Percentiles rank a stretch among this genome's conserved stretches.
phyloP scores from a whole-genome alignment of 92 coral and sea anemone genomes.

The Galaxea fascicularis region DNA sequence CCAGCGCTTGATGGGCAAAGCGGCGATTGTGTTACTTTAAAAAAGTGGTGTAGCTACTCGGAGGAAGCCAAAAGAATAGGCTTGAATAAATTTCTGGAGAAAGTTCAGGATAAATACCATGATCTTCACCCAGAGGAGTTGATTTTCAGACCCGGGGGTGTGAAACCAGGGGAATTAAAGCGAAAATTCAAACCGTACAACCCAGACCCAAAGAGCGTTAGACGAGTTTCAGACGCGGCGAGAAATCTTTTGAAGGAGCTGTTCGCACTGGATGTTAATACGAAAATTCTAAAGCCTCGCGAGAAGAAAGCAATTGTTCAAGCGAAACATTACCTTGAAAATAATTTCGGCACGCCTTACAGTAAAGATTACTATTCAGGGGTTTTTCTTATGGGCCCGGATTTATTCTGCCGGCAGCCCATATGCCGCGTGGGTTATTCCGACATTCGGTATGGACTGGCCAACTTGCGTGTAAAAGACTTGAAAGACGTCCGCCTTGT shows the following conservation, averaged over 20 bases:
- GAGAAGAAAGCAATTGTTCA: conserved; percentile 82
- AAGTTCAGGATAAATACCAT: conserved; percentile 57
- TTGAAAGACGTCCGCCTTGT: conserved; percentile 63
- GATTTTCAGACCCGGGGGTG: conserved; percentile 45
- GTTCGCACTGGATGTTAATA: conserved; percentile 14
- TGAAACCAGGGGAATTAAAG: conserved; percentile 33
- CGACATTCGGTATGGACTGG: conserved; percentile 36
- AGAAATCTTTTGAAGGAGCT: conserved; percentile 45
- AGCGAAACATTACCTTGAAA: conserved; percentile 66
- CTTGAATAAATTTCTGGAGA: conserved; percentile 60
- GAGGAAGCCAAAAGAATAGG: conserved; percentile 70
- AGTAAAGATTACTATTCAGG: conserved; percentile 86
- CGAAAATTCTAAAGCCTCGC: conserved; percentile 63
- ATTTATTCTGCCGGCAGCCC: conserved; percentile 82
- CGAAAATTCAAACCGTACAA: conserved; percentile 53
- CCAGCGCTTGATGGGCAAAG: background rate
- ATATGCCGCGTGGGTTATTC: conserved; percentile 52
- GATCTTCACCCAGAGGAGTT: conserved; percentile 58
- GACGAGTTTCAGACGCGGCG: conserved; percentile 69
- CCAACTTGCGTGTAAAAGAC: conserved; percentile 55
- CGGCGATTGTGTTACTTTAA: background rate
- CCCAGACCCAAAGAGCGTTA: conserved; percentile 64
- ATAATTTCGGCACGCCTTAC: conserved; percentile 80
- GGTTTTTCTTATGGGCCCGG: conserved; percentile 80
- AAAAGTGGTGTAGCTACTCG: conserved; percentile 29